Base-by-base conservation (phyloP, 2,113 vertebrate species). In the Rhinoptilus africanus region DNA sequence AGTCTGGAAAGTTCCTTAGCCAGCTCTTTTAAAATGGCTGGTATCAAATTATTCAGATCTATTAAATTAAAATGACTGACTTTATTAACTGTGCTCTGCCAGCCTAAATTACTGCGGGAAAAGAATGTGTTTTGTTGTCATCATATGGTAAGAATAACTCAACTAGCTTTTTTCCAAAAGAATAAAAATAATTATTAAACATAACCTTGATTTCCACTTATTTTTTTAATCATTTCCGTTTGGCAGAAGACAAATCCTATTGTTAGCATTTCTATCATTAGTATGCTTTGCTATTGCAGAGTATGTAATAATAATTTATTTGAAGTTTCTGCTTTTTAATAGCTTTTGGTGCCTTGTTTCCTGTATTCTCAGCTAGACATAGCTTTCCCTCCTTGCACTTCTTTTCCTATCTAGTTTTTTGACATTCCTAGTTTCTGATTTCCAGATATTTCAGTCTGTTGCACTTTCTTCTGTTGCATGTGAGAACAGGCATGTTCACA, bases 1-100 rank as follows among this genome's bases (percentile, higher is more conserved):
- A 89, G 27, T 74, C 54, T 51, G 66, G 57, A 78, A 48, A 81
- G 81, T 64, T 85, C 76, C 92, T 92, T 91, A 87, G 45, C 73
- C 3, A 14, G 53, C 53, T 94, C 43, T 91, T 95, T 94, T 56
- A 24, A 94, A 93, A 87, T 56, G 12, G 66, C 41, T 81, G 27
- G 39, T 76, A 94, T 62, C 80, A 81, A 82, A 75, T 94, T 91
- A 78, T 81, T 91, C 60, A 87, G 56, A 89, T 75, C 83, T 75
- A 75, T 74, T 97, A 74, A 81, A 93, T 91, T 92, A 56, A 93
- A 94, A 91, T 87, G 5, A 75, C 68, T 87, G 62, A 72, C 68
- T 72, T 93, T 75, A 89, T 86, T 92, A 92, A 84, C 83, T 62
- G 43, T 32, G 10, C 28, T 83, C 50, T 14, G 8, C 56, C 50